Conservation (phyloP, 1,140 invertebrate genomes). For the Leptopilina boulardi region DNA sequence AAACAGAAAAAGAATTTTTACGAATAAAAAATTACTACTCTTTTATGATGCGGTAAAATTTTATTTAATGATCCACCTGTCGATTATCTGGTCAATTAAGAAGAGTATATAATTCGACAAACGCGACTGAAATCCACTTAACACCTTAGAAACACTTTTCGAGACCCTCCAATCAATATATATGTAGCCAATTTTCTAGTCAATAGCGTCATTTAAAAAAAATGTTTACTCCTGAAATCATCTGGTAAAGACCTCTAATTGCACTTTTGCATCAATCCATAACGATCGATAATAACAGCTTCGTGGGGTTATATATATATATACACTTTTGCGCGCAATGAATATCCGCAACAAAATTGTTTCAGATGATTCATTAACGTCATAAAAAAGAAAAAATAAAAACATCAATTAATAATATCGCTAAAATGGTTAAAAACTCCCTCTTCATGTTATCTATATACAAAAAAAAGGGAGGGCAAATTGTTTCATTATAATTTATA, state of each 20-base stretch:
- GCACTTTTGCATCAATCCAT: slow-evolving; percentile 55
- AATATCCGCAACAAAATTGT: slow-evolving; percentile 21
- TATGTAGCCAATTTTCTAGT: slow-evolving; percentile 53
- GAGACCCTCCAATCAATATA: slow-evolving; percentile 58
- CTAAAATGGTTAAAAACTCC: background rate
- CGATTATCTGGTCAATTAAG: background rate
- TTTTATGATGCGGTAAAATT: background rate
- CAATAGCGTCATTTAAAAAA: slow-evolving; percentile 56
- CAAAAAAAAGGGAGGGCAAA: background rate
- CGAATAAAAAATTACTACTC: no score
- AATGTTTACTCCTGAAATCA: slow-evolving; percentile 50
- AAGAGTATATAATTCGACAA: slow-evolving; percentile 41
- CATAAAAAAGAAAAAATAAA: slow-evolving; percentile 35
- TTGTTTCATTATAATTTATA: background rate
- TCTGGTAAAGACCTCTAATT: slow-evolving; percentile 64
- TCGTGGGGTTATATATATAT: no score
- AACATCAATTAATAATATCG: slow-evolving; percentile 16
- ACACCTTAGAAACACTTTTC: slow-evolving; percentile 52
- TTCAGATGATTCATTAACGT: slow-evolving; percentile 30
- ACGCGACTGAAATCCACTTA: slow-evolving; percentile 60
- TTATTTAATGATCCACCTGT: slow-evolving; percentile 4
- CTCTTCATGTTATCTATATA: background rate
- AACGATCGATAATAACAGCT: slow-evolving; percentile 59
- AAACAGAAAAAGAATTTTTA: no score
- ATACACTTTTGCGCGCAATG: no score